Evolutionary conservation across 1,140 invertebrate genomes (phyloP), one percentile per base, ranked within the genome.

Genomic region (Heliconius nattereri): DNA sequence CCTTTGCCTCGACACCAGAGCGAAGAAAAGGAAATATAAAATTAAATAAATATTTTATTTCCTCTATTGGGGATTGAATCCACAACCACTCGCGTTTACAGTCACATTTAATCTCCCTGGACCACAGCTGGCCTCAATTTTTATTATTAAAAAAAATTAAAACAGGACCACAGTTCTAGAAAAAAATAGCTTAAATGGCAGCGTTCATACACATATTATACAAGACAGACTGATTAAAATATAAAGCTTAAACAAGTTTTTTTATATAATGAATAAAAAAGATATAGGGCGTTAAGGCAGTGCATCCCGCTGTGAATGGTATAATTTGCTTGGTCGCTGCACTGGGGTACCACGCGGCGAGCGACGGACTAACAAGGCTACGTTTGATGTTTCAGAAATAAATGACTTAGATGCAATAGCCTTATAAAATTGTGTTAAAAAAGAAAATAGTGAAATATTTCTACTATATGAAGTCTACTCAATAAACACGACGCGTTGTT

Each of bases 321-420:
- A 89, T 90, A 92, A 92, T 92, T 91, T 90, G 86, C 87, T 85
- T 87, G 85, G 81, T 87, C 83, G 75, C 81, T 76, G 81, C 78
- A 83, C 60, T 73, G 73, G 84, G 54, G 29, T 72, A 81, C 83
- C 87, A 85, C 83, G 86, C 85, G 81, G 86, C 70, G 84, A 81
- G 37, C 49, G 78, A 79, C 83, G 72, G 72, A 76, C 37, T 76
- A 71, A 76, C 75, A 76, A 45, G 37, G 57, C n/a, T 29, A 71
- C 32, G 54, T 76, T 75, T 29, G 54, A 32, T 29, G 35, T 66
- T 26, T 66, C n/a, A 29, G 26, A 66, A 66, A 66, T 66, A 66
- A 66, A 66, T 66, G 16, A 29, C n/a, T 23, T 57, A 57, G 26
- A 66, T 66, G 11, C 13, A 66, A 66, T 66, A 13, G 23, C 23